These are phyloP conservation scores for Campoletis sonorensis DNA, from an alignment of 1,140 invertebrate genomes.

Conservation along the genomic window DNA sequence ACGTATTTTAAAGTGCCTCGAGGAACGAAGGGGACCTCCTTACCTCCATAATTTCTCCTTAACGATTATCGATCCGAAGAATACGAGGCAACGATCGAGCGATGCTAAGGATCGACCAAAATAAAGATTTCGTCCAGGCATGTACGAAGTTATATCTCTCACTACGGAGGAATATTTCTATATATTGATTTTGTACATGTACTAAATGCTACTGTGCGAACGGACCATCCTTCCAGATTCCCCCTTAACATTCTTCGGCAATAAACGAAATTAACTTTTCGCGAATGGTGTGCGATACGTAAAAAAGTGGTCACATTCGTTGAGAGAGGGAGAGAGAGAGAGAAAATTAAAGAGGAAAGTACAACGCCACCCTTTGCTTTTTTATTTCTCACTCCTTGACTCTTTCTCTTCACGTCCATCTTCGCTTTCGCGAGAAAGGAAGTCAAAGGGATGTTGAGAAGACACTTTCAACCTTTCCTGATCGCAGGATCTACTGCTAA, in stretches of 20 bases:
- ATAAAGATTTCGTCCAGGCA: slow-evolving; percentile 58
- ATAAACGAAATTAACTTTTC: slow-evolving; percentile 64
- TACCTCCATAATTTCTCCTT: slow-evolving; percentile 59
- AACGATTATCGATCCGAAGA: slow-evolving; percentile 57
- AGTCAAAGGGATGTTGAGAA: neutral
- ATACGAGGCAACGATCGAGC: slow-evolving; percentile 44
- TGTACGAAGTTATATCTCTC: slow-evolving; percentile 52
- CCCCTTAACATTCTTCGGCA: slow-evolving; percentile 37
- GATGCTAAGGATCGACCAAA: slow-evolving; percentile 48
- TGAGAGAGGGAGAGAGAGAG: slow-evolving; percentile 45
- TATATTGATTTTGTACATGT: neutral
- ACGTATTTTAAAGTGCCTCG: neutral
- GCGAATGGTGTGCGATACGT: slow-evolving; percentile 46
- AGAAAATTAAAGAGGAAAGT: slow-evolving; percentile 56
- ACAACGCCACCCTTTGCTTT: neutral
- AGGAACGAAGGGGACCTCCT: slow-evolving; percentile 35
- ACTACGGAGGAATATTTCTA: slow-evolving; percentile 7
- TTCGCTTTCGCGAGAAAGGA: neutral
- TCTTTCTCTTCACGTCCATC: neutral
- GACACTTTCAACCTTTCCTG: neutral
- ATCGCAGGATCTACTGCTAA: neutral
- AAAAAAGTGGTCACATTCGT: slow-evolving; percentile 58
- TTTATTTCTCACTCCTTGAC: neutral
- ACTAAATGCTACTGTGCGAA: slow-evolving; percentile 40
- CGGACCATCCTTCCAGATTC: neutral